Percentiles rank a stretch among this genome's conserved stretches.
phyloP scores from a whole-genome alignment of 2,113 vertebrate genomes.

The Regulus satrapa region DNA sequence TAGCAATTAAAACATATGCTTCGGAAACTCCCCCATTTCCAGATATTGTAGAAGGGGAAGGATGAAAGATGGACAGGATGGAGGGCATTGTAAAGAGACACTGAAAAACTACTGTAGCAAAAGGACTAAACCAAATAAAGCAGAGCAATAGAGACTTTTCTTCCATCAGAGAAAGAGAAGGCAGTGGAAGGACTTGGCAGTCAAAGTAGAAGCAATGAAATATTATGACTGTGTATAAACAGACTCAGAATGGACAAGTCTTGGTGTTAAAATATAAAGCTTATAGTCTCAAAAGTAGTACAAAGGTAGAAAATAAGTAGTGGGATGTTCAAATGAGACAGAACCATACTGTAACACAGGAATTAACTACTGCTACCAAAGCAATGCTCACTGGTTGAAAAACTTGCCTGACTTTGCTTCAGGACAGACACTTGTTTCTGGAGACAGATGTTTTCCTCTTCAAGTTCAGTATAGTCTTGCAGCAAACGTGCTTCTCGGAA shows the following conservation, averaged over 20 bases:
- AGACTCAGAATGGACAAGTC: background rate
- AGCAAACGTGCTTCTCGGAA: slow-evolving; percentile 90
- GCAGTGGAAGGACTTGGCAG: background rate
- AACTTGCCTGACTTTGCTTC: slow-evolving; percentile 90
- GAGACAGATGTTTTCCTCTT: slow-evolving; percentile 97
- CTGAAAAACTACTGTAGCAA: background rate
- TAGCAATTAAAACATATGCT: background rate
- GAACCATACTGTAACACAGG: background rate
- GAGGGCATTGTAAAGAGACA: background rate
- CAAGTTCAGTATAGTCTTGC: slow-evolving; percentile 95
- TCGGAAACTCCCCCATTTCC: background rate
- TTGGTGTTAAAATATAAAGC: background rate
- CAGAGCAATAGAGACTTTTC: background rate
- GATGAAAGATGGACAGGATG: background rate
- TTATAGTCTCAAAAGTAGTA: background rate
- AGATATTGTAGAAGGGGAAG: background rate
- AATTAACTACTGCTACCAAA: background rate
- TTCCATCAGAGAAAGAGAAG: background rate
- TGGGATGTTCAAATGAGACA: background rate
- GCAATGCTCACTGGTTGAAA: background rate
- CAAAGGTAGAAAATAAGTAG: background rate
- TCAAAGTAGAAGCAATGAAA: background rate
- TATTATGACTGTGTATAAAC: background rate
- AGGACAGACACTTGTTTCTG: slow-evolving; percentile 97
- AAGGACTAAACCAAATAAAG: background rate